Evolutionary conservation across 2,888 invertebrate species (phyloP), one percentile per base, ranked within the genome.

Genomic region (Temnothorax unifasciatus): DNA sequence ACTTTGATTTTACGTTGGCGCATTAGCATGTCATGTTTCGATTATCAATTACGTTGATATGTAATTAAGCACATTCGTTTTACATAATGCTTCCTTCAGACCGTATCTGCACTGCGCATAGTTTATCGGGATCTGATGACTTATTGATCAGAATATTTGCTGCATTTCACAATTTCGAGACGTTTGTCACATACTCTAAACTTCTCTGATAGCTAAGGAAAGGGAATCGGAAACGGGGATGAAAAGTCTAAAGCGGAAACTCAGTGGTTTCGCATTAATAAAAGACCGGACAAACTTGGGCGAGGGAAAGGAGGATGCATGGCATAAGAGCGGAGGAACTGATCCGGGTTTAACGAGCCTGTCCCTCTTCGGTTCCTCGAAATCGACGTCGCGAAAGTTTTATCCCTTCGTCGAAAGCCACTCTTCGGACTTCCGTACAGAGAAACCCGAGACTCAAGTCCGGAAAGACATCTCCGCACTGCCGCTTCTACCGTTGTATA

Each of bases 341-440:
- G 89, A 86, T 86, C 88, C 85, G 83, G 85, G 79, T 87, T 88
- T 88, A 90, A 90, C 90, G 86, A 90, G 88, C 41, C 81, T 86
- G 89, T 87, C 82, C 54, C 85, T 75, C 64, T 81, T 71, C 83
- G 68, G 61, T 74, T 66, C 63, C 82, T 74, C 74, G 75, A 61
- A 87, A 90, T 85, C 89, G 89, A 84, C 84, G 76, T 86, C 83
- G 76, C 87, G 90, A 71, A 89, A 90, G 50, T 90, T 90, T 90
- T 83, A 86, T 84, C 82, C 84, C 74, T 41, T 82, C 75, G 41
- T 86, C 83, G 89, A 83, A 82, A 87, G 77, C 87, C 87, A 79
- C 89, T 73, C 34, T 44, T 29, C 66, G 57, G 85, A 89, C 84
- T 88, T 89, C 61, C 50, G 29, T 63, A 21, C 59, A 21, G 63